These are phyloP conservation scores for Endotricha flammealis DNA, from an alignment of 2,888 invertebrate species.

Conservation along the genomic window DNA sequence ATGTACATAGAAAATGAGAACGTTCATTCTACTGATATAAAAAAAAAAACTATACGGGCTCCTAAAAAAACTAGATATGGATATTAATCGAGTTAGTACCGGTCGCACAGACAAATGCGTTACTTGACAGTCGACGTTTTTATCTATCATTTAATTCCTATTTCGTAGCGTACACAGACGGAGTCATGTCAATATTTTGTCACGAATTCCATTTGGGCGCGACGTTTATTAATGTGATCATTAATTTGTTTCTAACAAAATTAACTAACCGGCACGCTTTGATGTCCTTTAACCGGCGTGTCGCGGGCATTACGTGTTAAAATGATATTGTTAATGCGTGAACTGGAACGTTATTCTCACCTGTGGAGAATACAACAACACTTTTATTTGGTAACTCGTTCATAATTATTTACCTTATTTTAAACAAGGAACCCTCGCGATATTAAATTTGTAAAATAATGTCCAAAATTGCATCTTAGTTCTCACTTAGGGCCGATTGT, in stretches of 20 bases:
- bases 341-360: constrained; percentile 29
- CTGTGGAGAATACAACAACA: constrained; percentile 14
- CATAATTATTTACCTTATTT: not conserved
- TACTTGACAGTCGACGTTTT: constrained; percentile 54
- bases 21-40: no score
- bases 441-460: no score
- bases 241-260: constrained; percentile 70
- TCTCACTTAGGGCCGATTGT: no score
- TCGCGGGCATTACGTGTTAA: constrained; percentile 36
- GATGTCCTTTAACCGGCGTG: constrained; percentile 52
- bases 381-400: constrained; percentile 3
- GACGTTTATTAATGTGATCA: constrained; percentile 69
- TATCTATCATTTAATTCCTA: constrained; percentile 55
- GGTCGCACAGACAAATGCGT: constrained; percentile 61
- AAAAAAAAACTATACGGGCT: constrained; percentile 23
- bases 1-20: no score
- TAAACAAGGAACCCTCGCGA: no score
- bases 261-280: constrained; percentile 60
- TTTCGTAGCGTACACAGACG: constrained; percentile 43
- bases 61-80: constrained; percentile 41
- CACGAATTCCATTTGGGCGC: constrained; percentile 64
- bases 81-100: constrained; percentile 65
- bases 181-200: constrained; percentile 73
- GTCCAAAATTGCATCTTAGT: no score
- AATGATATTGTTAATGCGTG: constrained; percentile 42